phyloP scores from a whole-genome alignment of 37 sponge, comb jelly and placozoan genomes.

The Halichondria panicea region DNA sequence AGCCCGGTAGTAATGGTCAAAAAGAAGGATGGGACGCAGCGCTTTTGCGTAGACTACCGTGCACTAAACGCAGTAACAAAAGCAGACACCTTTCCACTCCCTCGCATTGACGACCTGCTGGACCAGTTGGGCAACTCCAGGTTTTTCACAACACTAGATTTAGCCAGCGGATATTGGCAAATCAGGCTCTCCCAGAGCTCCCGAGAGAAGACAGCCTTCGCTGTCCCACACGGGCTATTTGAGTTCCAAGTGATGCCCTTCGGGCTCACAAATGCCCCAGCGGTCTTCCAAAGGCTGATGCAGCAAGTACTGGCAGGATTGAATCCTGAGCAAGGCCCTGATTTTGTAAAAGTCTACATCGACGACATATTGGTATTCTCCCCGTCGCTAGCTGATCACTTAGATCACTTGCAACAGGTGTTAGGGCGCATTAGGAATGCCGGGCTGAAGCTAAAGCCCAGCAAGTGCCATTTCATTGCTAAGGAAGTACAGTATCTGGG shows the following conservation, averaged over 20 bases:
- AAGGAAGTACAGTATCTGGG: constrained; percentile 17
- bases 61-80: constrained; percentile 33
- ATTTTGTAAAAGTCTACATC: not conserved
- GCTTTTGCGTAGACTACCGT: too few relatives aligned
- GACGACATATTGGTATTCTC: not conserved
- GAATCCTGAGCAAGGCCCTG: constrained; percentile 17
- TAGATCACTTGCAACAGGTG: constrained; percentile 28
- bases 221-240: constrained; percentile 17
- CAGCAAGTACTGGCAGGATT: constrained; percentile 18
- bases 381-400: constrained; percentile 11
- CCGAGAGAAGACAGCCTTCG: constrained; percentile 22
- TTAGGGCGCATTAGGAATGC: not conserved
- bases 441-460: constrained; percentile 38
- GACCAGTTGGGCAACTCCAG: constrained; percentile 31
- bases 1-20: constrained; percentile 40
- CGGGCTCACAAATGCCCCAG: constrained; percentile 35
- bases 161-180: too few relatives aligned
- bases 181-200: constrained; percentile 1
- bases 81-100: constrained; percentile 43
- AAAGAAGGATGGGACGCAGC: constrained; percentile 47
- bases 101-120: too few relatives aligned
- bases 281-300: constrained; percentile 22
- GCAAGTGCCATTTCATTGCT: constrained; percentile 20
- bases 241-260: not conserved
- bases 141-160: too few relatives aligned